A percentile compares a stretch with the other conserved stretches of the same genome.
Conservation (phyloP, 2,888 invertebrate genomes). For the Syrista parreyssii region DNA sequence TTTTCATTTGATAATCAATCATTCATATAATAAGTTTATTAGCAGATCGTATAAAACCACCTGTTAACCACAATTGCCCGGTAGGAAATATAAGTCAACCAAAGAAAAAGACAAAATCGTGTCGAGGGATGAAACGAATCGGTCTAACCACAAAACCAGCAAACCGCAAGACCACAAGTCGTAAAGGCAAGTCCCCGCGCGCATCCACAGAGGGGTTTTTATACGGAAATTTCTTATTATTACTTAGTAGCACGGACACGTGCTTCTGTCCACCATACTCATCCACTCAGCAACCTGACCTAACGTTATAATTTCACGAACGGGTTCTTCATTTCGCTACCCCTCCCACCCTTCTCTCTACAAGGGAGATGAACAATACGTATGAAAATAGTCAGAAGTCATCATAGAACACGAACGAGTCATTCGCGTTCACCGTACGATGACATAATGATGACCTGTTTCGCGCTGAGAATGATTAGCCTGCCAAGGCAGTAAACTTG, state of each 20-base stretch:
- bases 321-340: neutral
- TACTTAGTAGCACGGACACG: neutral
- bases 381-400: neutral
- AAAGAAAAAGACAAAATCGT: neutral
- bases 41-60: neutral
- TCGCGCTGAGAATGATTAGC: neutral
- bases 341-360: neutral
- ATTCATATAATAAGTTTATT: neutral
- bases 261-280: neutral
- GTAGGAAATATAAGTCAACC: neutral
- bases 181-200: slow-evolving; percentile 1
- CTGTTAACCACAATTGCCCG: neutral
- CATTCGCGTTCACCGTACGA: neutral
- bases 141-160: neutral
- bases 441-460: neutral
- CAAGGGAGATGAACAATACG: neutral
- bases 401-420: neutral
- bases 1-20: neutral
- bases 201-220: neutral
- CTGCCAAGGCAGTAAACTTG: neutral
- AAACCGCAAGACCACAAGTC: slow-evolving; percentile 3
- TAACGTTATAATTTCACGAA: neutral
- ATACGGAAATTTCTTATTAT: neutral
- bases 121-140: neutral
- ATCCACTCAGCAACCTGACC: neutral